phyloP scores from a whole-genome alignment of 1,140 invertebrate genomes.

The Sitobion miscanthi region DNA sequence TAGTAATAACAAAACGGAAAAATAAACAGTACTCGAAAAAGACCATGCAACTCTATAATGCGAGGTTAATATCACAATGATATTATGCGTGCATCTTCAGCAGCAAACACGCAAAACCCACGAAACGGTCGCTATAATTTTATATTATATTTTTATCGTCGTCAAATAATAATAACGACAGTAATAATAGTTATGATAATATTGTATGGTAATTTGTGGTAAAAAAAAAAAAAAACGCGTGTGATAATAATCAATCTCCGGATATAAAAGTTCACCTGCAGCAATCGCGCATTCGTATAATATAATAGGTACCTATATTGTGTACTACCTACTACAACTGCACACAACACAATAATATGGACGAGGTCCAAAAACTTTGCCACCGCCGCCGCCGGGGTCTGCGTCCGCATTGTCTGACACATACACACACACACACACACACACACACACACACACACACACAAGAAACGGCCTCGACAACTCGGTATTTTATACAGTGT shows the following conservation, averaged over 20 bases:
- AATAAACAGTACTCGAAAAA: not conserved
- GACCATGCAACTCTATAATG: slow-evolving; percentile 28
- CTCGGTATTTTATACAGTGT: not conserved
- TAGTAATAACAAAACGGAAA: not conserved
- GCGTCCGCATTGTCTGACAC: slow-evolving; percentile 18
- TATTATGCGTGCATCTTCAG: slow-evolving; percentile 31
- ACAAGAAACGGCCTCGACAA: not conserved
- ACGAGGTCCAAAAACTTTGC: not conserved
- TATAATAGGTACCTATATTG: not conserved
- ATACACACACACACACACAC: not conserved
- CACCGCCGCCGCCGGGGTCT: not conserved
- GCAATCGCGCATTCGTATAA: not conserved
- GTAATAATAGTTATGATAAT: no score
- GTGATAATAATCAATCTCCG: not conserved
- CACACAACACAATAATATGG: not conserved
- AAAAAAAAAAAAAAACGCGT: no score
- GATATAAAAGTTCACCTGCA: not conserved
- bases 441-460: not conserved
- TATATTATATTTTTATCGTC: not conserved
- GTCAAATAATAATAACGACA: not conserved
- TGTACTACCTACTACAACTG: not conserved
- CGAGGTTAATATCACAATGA: not conserved
- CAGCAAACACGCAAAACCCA: not conserved
- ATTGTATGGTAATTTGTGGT: not conserved
- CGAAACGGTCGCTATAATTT: not conserved